phyloP scores from a whole-genome alignment of 2,797 vertebrate species.

The Adrianichthys oophorus region DNA sequence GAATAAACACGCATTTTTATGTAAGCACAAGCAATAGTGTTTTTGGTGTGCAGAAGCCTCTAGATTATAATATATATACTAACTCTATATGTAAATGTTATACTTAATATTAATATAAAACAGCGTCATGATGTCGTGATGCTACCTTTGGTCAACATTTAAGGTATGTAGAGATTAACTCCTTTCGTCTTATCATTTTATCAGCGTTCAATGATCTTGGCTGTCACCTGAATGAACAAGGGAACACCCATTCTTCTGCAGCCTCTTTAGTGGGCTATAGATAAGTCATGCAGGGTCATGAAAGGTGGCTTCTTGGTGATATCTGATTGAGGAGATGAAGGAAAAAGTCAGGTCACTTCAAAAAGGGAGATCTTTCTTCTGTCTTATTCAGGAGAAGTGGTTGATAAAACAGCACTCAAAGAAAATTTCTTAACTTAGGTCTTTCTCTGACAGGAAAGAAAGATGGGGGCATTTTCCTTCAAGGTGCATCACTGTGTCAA shows the following conservation, averaged over 20 bases:
- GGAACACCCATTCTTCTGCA: constrained; percentile 46
- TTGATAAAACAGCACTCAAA: constrained; percentile 9
- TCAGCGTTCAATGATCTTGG: constrained; percentile 55
- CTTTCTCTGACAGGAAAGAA: too few relatives aligned
- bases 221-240: constrained; percentile 55
- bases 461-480: too few relatives aligned
- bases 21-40: too few relatives aligned
- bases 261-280: constrained; percentile 55
- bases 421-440: constrained; percentile 14
- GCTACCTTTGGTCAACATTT: constrained; percentile 53
- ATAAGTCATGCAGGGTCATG: constrained; percentile 46
- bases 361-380: constrained; percentile 8
- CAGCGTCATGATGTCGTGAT: constrained; percentile 19
- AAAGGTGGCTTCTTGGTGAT: constrained; percentile 37
- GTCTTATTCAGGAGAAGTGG: constrained; percentile 9
- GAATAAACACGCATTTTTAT: too few relatives aligned
- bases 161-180: constrained; percentile 48
- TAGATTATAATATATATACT: too few relatives aligned
- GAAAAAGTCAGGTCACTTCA: constrained; percentile 9
- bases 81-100: neutral
- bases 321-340: constrained; percentile 48
- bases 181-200: constrained; percentile 59
- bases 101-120: neutral
- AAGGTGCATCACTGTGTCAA: too few relatives aligned
- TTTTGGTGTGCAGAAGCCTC: too few relatives aligned